Conservation (phyloP, 1,140 invertebrate species). For the Rhyacophila brunnea region DNA sequence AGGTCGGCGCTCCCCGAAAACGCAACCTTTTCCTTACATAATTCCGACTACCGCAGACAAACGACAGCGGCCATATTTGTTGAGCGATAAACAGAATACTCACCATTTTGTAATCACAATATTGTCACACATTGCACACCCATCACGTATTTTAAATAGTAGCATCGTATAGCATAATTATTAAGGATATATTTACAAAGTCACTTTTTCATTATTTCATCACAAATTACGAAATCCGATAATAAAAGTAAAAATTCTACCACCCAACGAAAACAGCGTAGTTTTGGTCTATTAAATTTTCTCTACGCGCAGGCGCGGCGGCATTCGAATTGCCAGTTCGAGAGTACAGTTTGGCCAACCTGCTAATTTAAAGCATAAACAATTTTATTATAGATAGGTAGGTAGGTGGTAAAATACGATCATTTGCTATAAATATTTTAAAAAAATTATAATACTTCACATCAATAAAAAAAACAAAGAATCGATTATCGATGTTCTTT, state of each 20-base stretch:
- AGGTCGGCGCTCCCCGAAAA: too few relatives aligned
- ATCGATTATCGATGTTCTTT: too few relatives aligned
- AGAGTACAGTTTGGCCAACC: too few relatives aligned
- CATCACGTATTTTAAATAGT: constrained; percentile 25
- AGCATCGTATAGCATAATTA: constrained; percentile 22
- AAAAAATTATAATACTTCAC: too few relatives aligned
- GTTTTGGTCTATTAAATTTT: constrained; percentile 3
- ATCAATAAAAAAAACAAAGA: too few relatives aligned
- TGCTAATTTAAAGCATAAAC: too few relatives aligned
- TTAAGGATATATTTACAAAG: constrained; percentile 9
- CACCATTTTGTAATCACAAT: constrained; percentile 31
- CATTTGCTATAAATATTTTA: too few relatives aligned
- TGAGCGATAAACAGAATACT: constrained; percentile 22
- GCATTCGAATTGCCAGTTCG: not conserved
- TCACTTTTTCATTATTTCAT: constrained; percentile 21
- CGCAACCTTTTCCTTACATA: constrained; percentile 20
- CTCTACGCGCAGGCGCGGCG: constrained; percentile 14
- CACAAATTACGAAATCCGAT: constrained; percentile 9
- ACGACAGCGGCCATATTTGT: constrained; percentile 25
- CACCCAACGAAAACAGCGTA: constrained; percentile 14
- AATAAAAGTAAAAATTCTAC: constrained; percentile 11
- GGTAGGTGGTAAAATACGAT: too few relatives aligned
- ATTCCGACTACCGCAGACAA: constrained; percentile 18
- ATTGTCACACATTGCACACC: constrained; percentile 26
- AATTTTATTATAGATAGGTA: too few relatives aligned